Evolutionary conservation across 1,140 invertebrate species (phyloP).

Genomic region (Palaemon carinicauda): DNA sequence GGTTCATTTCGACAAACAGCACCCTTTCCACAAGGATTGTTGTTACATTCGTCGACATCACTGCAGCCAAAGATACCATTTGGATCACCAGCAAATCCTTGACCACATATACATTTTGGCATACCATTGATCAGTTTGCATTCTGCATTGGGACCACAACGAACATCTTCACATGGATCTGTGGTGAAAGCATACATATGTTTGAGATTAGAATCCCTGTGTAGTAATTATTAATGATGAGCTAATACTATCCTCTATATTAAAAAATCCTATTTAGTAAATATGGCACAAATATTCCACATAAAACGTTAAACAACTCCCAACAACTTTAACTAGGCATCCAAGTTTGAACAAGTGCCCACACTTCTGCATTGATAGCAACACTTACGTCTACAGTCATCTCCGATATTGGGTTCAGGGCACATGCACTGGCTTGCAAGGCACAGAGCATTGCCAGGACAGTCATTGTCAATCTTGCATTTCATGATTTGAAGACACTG

Average conservation of each 20-base stretch:
- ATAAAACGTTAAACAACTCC: too few relatives aligned
- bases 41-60: conserved; percentile 85
- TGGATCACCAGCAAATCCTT: conserved; percentile 74
- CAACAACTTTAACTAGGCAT: too few relatives aligned
- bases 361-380: too few relatives aligned
- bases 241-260: not conserved
- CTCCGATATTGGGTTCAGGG: conserved; percentile 88
- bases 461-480: conserved; percentile 78
- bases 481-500: conserved; percentile 82
- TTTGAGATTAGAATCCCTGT: too few relatives aligned
- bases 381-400: conserved; percentile 86
- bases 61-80: conserved; percentile 80
- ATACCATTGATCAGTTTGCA: conserved; percentile 85
- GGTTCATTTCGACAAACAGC: conserved; percentile 89
- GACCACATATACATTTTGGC: conserved; percentile 82
- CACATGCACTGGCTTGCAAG: conserved; percentile 78
- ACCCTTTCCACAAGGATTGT: conserved; percentile 79
- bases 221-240: not conserved
- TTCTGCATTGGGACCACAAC: conserved; percentile 86
- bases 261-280: not conserved
- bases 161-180: conserved; percentile 89
- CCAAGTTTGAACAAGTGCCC: too few relatives aligned
- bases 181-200: conserved; percentile 55
- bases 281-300: not conserved
- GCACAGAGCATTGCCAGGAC: conserved; percentile 89